Evolutionary conservation across 23 tunicate species (phyloP).

Genomic region (Trididemnum nubilum): DNA sequence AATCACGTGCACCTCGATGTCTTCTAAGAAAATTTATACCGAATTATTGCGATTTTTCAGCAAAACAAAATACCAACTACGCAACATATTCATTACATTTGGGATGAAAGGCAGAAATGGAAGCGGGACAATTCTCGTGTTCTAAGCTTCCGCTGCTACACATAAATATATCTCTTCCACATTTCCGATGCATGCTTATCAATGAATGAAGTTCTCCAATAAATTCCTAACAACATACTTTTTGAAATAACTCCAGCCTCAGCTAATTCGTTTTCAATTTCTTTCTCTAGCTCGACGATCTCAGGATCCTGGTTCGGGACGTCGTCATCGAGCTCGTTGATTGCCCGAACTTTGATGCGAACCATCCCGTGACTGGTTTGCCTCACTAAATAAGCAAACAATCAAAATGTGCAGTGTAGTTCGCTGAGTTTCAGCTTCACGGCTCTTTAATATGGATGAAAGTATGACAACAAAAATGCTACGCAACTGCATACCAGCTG

Average conservation of each 20-base stretch:
- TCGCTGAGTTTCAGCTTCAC: too few relatives aligned
- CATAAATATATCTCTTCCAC: too few relatives aligned
- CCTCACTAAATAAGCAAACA: slow-evolving; percentile 4
- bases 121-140: too few relatives aligned
- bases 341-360: slow-evolving; percentile 18
- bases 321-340: slow-evolving; percentile 28
- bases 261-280: slow-evolving; percentile 48
- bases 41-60: neutral
- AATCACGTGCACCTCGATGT: slow-evolving; percentile 52
- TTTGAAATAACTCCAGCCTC: slow-evolving; percentile 48
- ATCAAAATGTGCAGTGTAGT: neutral
- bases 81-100: too few relatives aligned
- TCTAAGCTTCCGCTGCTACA: too few relatives aligned
- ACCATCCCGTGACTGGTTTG: neutral
- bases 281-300: slow-evolving; percentile 61
- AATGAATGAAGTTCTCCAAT: too few relatives aligned
- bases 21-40: slow-evolving; percentile 3
- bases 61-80: neutral
- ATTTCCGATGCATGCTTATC: too few relatives aligned
- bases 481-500: too few relatives aligned
- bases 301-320: slow-evolving; percentile 41
- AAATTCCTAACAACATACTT: too few relatives aligned
- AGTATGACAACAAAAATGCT: too few relatives aligned
- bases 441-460: too few relatives aligned
- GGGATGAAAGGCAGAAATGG: too few relatives aligned